These are phyloP conservation scores for Microcebus tavaratra DNA, from an alignment of 2,113 vertebrate species.

Conservation along the genomic window DNA sequence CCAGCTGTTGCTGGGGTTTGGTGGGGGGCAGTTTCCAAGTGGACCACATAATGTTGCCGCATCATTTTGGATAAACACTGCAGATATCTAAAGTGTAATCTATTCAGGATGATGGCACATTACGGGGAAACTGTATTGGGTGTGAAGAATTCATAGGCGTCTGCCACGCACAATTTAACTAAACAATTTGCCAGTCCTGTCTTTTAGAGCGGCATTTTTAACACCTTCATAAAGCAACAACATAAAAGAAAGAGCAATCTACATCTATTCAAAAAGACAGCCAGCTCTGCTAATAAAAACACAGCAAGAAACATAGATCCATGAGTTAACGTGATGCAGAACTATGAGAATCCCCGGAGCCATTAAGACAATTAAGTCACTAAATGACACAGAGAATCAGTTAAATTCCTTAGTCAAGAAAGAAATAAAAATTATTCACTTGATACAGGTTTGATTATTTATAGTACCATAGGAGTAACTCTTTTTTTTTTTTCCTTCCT, in stretches of 20 bases:
- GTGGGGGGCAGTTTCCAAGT: neutral
- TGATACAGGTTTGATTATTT: neutral
- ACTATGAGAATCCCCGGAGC: neutral
- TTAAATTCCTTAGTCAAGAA: neutral
- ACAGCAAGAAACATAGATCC: neutral
- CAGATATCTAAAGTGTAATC: constrained; percentile 27
- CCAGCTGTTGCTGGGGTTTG: neutral
- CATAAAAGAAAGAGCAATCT: constrained; percentile 47
- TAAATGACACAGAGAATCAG: neutral
- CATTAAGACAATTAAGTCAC: constrained; percentile 47
- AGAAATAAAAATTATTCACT: constrained; percentile 54
- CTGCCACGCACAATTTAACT: constrained; percentile 50
- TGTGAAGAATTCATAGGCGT: constrained; percentile 36
- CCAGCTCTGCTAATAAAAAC: neutral
- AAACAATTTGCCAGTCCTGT: constrained; percentile 53
- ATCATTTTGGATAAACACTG: constrained; percentile 38
- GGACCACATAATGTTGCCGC: neutral
- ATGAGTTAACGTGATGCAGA: neutral
- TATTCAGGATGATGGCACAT: constrained; percentile 33
- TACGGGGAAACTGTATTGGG: constrained; percentile 27
- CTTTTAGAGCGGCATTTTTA: constrained; percentile 54
- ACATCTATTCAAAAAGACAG: constrained; percentile 34
- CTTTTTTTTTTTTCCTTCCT: neutral
- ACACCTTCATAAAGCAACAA: constrained; percentile 61
- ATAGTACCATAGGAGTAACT: neutral